Conservation (phyloP, 2,797 vertebrate genomes). For the Phoxinus dragarum region DNA sequence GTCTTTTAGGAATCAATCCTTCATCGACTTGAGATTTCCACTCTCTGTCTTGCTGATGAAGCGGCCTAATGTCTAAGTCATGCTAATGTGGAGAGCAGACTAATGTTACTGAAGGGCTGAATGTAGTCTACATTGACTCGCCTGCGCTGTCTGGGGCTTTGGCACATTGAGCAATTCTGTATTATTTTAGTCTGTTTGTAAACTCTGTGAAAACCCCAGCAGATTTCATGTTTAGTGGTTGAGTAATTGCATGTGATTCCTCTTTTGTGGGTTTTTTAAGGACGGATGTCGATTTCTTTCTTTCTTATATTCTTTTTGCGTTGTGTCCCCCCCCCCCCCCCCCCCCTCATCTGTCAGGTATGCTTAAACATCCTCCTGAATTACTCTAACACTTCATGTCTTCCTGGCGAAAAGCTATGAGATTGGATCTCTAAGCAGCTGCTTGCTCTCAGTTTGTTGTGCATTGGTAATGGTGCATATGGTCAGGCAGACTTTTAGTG, state of each 20-base stretch:
- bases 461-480: conserved; percentile 5
- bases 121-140: not conserved
- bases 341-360: conserved; percentile 56
- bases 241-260: conserved; percentile 42
- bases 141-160: not conserved
- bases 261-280: conserved; percentile 57
- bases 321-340: not conserved
- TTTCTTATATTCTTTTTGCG: conserved; percentile 49
- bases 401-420: not conserved
- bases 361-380: conserved; percentile 36
- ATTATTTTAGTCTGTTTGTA: conserved; percentile 10
- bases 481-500: conserved; percentile 2
- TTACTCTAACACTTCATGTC: not conserved
- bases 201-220: not conserved
- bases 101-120: conserved; percentile 24
- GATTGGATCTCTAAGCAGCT: conserved; percentile 4
- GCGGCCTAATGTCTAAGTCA: conserved; percentile 48
- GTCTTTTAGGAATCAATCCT: conserved; percentile 61
- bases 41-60: conserved; percentile 51
- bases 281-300: conserved; percentile 57
- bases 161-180: conserved; percentile 9
- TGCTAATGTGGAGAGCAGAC: conserved; percentile 60
- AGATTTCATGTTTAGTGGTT: conserved; percentile 32
- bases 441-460: conserved; percentile 6
- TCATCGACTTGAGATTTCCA: conserved; percentile 61